These are phyloP conservation scores for Lycocerus yunnanus DNA, from an alignment of 2,888 invertebrate genomes.

Conservation along the genomic window DNA sequence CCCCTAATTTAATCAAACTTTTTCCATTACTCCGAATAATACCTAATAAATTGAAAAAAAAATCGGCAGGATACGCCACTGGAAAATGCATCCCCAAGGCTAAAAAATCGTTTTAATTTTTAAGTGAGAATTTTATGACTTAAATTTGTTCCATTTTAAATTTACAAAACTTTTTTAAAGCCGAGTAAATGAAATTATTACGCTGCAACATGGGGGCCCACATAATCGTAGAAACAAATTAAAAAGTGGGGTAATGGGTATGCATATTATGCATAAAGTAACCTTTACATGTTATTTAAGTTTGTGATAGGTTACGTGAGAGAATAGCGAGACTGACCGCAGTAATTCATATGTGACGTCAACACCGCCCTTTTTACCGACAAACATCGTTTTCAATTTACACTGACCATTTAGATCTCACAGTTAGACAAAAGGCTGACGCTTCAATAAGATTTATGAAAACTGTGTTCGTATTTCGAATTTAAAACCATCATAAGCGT, in stretches of 20 bases:
- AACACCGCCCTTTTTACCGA: conserved; percentile 44
- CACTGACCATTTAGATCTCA: conserved; percentile 38
- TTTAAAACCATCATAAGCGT: conserved; percentile 14
- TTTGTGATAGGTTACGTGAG: conserved; percentile 21
- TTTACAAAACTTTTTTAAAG: conserved; percentile 1
- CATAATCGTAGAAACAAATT: background rate
- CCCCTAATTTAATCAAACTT: background rate
- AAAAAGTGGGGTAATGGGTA: background rate
- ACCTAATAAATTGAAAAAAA: background rate
- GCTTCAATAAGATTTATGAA: conserved; percentile 43
- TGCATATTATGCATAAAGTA: background rate
- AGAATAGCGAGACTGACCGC: conserved; percentile 23
- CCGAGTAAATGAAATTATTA: background rate
- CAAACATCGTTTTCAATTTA: conserved; percentile 45
- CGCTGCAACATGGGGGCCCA: background rate
- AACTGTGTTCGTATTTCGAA: conserved; percentile 39
- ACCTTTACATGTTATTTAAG: conserved; percentile 7
- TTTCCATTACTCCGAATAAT: background rate
- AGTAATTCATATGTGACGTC: conserved; percentile 38
- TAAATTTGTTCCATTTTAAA: conserved; percentile 1
- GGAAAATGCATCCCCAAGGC: background rate
- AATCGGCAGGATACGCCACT: background rate
- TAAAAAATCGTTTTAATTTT: background rate
- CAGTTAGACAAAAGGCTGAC: conserved; percentile 41
- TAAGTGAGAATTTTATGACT: background rate